phyloP scores from a whole-genome alignment of 2,797 vertebrate species.

The Avahi laniger region DNA sequence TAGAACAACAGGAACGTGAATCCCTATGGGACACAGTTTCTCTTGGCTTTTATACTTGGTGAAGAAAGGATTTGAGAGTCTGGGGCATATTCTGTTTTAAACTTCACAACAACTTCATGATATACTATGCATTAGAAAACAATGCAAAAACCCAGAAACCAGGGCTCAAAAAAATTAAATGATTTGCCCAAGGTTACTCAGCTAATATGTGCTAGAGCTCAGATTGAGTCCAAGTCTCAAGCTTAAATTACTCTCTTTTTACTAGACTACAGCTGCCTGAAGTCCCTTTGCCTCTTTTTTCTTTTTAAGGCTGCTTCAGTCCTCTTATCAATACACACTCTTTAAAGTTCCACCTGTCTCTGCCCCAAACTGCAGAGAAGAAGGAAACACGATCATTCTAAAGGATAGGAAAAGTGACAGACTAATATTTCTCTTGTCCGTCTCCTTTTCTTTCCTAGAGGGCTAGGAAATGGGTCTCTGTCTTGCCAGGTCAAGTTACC shows the following conservation, averaged over 20 bases:
- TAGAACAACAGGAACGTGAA: background rate
- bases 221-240: background rate
- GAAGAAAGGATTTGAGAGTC: background rate
- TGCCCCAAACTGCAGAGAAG: background rate
- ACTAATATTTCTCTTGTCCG: background rate
- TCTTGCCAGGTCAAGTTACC: constrained; percentile 27
- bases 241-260: constrained; percentile 18
- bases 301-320: background rate
- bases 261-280: background rate
- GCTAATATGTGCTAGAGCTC: background rate
- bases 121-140: background rate
- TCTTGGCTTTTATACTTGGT: constrained; percentile 1
- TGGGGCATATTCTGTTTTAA: background rate
- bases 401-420: background rate
- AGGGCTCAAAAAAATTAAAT: background rate
- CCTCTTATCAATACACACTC: background rate
- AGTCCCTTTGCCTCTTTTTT: background rate
- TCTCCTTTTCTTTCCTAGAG: constrained; percentile 4
- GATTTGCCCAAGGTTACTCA: background rate
- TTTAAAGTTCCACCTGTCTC: constrained; percentile 18
- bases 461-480: background rate
- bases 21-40: background rate
- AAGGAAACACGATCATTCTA: background rate
- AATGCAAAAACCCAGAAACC: background rate
- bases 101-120: background rate